Evolutionary conservation across 2,113 vertebrate species (phyloP).

Genomic region (Chaetodon auriga): DNA sequence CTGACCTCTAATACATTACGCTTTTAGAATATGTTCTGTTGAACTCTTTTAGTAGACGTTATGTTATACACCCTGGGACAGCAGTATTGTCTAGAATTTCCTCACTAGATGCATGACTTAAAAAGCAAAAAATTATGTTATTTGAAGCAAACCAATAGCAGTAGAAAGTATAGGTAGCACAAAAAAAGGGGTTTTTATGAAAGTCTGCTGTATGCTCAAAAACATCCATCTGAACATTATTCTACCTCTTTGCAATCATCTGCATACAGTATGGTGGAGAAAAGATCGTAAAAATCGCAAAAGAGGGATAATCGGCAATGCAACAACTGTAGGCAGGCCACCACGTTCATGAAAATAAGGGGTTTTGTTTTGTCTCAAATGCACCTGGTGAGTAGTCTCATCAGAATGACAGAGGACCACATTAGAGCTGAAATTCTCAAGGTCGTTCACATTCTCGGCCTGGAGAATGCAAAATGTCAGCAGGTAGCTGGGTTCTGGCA

Average conservation of each 20-base stretch:
- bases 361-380: background rate
- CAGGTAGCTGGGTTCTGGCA: slow-evolving; percentile 11
- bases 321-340: background rate
- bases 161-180: too few species aligned
- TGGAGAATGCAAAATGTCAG: slow-evolving; percentile 15
- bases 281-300: background rate
- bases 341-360: too few species aligned
- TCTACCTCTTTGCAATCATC: background rate
- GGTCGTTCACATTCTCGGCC: background rate
- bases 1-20: background rate
- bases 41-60: background rate
- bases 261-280: background rate
- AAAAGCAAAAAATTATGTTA: background rate
- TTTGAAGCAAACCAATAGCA: background rate
- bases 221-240: background rate
- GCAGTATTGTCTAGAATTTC: background rate
- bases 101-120: background rate
- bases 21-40: background rate
- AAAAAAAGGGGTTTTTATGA: background rate
- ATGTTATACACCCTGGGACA: background rate
- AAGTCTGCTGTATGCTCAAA: background rate
- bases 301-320: background rate
- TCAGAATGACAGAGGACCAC: background rate
- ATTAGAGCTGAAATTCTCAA: background rate
- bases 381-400: background rate